Conservation (phyloP, 1,140 invertebrate species). For the Heliconius eleuchia region DNA sequence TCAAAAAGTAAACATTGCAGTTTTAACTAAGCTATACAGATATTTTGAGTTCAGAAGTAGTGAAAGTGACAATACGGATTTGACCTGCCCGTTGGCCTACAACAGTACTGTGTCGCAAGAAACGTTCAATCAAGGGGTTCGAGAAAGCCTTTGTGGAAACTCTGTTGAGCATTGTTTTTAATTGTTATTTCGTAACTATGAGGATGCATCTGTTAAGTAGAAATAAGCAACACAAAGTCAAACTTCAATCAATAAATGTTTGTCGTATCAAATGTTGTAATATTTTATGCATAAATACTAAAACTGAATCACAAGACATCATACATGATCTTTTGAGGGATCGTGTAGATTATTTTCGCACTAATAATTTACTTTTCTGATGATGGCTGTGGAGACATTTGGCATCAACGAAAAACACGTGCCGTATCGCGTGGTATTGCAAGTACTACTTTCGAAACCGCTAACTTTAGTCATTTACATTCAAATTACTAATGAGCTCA, state of each 20-base stretch:
- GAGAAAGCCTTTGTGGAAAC: slow-evolving; percentile 66
- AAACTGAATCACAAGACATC: neutral
- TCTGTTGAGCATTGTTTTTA: slow-evolving; percentile 34
- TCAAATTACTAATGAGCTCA: neutral
- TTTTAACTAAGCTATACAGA: neutral
- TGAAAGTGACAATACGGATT: slow-evolving; percentile 58
- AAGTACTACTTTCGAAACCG: slow-evolving; percentile 21
- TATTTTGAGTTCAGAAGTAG: slow-evolving; percentile 42
- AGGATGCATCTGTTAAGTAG: neutral
- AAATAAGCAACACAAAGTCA: neutral
- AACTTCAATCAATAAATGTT: neutral
- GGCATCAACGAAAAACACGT: slow-evolving; percentile 24
- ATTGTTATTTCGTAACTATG: slow-evolving; percentile 5
- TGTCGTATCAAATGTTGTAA: neutral
- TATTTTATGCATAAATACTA: neutral
- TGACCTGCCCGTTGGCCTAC: slow-evolving; percentile 43
- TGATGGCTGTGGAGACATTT: slow-evolving; percentile 24
- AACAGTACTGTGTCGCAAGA: slow-evolving; percentile 57
- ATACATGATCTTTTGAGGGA: neutral
- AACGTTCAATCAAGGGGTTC: slow-evolving; percentile 41
- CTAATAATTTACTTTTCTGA: slow-evolving; percentile 26
- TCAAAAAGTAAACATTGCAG: neutral
- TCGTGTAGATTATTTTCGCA: slow-evolving; percentile 6
- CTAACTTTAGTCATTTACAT: slow-evolving; percentile 7
- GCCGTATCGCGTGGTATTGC: slow-evolving; percentile 22